Evolutionary conservation across 2,888 invertebrate genomes (phyloP), one percentile per base, ranked within the genome.

Genomic region (Agriopis aurantiaria): DNA sequence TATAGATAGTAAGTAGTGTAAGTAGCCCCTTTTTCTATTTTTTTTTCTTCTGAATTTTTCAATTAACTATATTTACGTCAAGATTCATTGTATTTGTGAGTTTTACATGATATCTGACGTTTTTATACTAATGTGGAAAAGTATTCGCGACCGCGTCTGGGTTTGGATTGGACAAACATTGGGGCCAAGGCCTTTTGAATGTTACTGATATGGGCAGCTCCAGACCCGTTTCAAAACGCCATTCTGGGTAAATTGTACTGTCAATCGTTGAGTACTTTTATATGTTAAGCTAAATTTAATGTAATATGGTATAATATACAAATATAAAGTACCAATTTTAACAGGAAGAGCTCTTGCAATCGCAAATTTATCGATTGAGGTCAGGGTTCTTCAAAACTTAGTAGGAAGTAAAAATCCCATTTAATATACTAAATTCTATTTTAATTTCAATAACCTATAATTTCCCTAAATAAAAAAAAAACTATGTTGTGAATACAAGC

Each of bases 61-160:
- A 23, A 23, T 23, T 1, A 23, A 23, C 33, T 33, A 33, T 33
- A 14, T 51, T 48, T 12, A 5, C 12, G 11, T 48, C n/a, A n/a
- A 6, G 12, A 11, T 12, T 12, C 4, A 8, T 14, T 2, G 14
- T 14, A 48, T 33, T 33, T 23, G 5, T 5, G 8, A 17, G 1
- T 53, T 11, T 53, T 58, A 48, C 23, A 23, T 48, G 17, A 61
- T 17, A 43, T 61, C 4, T 17, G 51, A 46, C 62, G 53, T 53
- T 52, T 58, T 48, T n/a, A 62, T 53, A 43, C 52, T 53, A 67
- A 73, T 63, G 68, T 71, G 72, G 72, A 70, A 73, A 51, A 74
- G 46, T 79, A 74, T 71, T 63, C 64, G 61, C 68, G 65, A 68
- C 52, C 56, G 56, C 43, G 14, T 55, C 56, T 65, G 48, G 33